Percentiles rank a stretch among this genome's conserved stretches.
These are phyloP conservation scores for Corythaeola cristata DNA, from an alignment of 2,113 vertebrate species.

Conservation along the genomic window DNA sequence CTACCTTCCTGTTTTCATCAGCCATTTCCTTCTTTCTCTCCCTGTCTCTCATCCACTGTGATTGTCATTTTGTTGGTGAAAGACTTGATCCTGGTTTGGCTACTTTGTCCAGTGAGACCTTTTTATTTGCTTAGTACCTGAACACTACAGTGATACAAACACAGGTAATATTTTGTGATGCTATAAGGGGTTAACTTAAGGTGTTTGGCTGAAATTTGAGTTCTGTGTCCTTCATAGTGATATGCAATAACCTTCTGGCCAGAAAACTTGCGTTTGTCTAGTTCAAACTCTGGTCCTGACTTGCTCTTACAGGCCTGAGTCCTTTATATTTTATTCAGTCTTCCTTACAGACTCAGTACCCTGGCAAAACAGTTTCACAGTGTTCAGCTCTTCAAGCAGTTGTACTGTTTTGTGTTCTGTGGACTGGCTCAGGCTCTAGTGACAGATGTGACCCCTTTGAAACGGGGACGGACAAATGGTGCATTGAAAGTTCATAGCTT, in stretches of 20 bases:
- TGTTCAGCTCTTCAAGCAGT: slow-evolving; percentile 68
- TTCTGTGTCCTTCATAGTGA: not conserved
- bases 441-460: slow-evolving; percentile 61
- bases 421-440: slow-evolving; percentile 60
- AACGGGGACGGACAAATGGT: slow-evolving; percentile 6
- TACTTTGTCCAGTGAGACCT: not conserved
- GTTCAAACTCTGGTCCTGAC: slow-evolving; percentile 41
- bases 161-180: not conserved
- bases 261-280: slow-evolving; percentile 33
- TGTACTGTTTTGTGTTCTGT: slow-evolving; percentile 68
- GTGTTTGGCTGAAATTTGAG: not conserved
- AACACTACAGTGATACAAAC: not conserved
- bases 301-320: slow-evolving; percentile 44
- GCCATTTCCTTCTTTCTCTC: not conserved
- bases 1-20: not conserved
- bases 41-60: not conserved
- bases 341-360: slow-evolving; percentile 55
- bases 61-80: not conserved
- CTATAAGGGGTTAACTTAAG: not conserved
- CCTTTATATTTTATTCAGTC: slow-evolving; percentile 55
- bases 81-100: not conserved
- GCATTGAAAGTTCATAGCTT: slow-evolving; percentile 52
- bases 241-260: not conserved
- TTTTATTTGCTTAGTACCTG: not conserved
- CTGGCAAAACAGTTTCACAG: slow-evolving; percentile 69